Evolutionary conservation across 2,113 vertebrate genomes (phyloP), one percentile per base, ranked within the genome.

Genomic region (Misgurnus anguillicaudatus): DNA sequence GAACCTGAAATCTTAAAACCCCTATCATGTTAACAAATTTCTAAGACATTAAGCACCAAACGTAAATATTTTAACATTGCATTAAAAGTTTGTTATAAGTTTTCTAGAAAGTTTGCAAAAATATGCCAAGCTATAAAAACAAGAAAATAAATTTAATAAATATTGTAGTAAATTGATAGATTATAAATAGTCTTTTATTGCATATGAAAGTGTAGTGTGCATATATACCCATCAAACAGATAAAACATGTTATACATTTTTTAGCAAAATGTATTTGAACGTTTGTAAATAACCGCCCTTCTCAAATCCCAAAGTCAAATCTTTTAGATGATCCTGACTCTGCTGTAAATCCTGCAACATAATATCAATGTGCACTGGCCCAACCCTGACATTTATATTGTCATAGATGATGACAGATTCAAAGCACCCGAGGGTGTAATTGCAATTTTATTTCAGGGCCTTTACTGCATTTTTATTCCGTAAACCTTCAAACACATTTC

Each of bases 401-500:
- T 74, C 60, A 83, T 85, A 87, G 82, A 68, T 85, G 80, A 78
- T 53, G 67, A 83, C 86, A 87, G 90, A 88, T 88, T 83, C 84
- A 87, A 87, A 17, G 41, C 81, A 84, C 86, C 76, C n/a, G 6
- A n/a, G 53, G n/a, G 53, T 57, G n/a, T 57, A 83, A 89, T 80
- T 77, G 75, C 86, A 87, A 85, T 79, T 84, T 88, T 89, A 89
- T 90, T 88, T 90, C 38, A 88, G 84, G 79, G 82, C 84, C 75
- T 68, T 85, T 88, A 65, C 45, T 39, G 86, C 62, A 86, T 85
- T 57, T 19, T n/a, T 19, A 84, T 79, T 83, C 83, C 78, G 87
- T 82, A 88, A 82, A 79, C 77, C 81, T 80, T 81, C 47, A 16
- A 57, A 51, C 65, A 81, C 47, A 88, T 83, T 87, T 77, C 83